Base-by-base conservation (phyloP, 1,140 invertebrate species). In the Spodoptera frugiperda region DNA sequence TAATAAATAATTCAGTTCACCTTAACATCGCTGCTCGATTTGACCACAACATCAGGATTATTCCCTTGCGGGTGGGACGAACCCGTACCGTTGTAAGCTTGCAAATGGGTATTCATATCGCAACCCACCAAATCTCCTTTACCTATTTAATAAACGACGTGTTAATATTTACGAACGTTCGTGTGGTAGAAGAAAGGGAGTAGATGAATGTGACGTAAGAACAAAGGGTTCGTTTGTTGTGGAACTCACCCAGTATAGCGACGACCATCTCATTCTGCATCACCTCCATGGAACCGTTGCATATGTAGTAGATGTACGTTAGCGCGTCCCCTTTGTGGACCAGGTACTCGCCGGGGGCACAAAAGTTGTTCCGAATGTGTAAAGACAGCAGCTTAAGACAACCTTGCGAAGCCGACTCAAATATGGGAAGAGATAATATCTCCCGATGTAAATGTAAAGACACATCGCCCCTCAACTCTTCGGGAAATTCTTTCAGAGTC, bases 211-310 rank as follows among this genome's bases (percentile, higher is more conserved):
- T 39, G 3, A 25, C 49, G 21, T 70, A 70, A 19, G 65, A 33
- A 68, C 39, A 61, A 70, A 53, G 63, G 12, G 19, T 67, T 49
- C 44, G 48, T 67, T 67, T 67, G 44, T 49, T 6, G 19, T 12
- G 17, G 54, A 46, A 67, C 86, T 95, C 95, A 99, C 99, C 99
- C 85, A 99, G 95, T 88, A 99, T 99, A 57, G 99, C 99, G 17
- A 99, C 98, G 59, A 99, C 99, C 97, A 99, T 99, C 78, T 97
- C 97, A 89, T 99, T 98, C 91, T 99, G 98, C 77, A 99, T 97
- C 48, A 99, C 99, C 94, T 99, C 99, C 97, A 99, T 99, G 5
- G 98, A 99, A 4, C 99, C 99, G 84, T 99, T 98, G 91, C 98
- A 99, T 46, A 99, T 96, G 90, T 99, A 99, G 94, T 99, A 99